Conservation (phyloP, 2,797 vertebrate genomes). For the Acanthis flammea region DNA sequence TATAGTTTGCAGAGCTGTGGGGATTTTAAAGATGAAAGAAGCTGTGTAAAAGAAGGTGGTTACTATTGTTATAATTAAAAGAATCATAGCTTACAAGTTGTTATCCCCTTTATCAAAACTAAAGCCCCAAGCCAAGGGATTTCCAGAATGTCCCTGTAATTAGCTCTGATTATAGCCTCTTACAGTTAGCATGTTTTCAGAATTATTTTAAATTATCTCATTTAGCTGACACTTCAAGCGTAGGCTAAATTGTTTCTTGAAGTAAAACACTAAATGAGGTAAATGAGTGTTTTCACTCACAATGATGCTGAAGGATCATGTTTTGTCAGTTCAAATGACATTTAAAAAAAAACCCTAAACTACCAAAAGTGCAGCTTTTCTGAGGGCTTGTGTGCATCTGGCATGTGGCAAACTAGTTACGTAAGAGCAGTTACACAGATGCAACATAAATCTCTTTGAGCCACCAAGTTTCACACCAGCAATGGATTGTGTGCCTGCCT, state of each 20-base stretch:
- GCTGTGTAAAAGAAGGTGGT: background rate
- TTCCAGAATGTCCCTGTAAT: conserved; percentile 57
- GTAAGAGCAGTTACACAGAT: fast-evolving
- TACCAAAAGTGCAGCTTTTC: background rate
- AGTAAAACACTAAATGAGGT: background rate
- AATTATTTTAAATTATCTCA: conserved; percentile 23
- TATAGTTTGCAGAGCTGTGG: background rate
- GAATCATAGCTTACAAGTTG: conserved; percentile 12
- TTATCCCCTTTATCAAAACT: conserved; percentile 48
- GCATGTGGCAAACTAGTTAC: background rate
- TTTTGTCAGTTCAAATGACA: background rate
- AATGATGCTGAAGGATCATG: background rate
- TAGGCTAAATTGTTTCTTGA: conserved; percentile 22
- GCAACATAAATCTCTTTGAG: background rate
- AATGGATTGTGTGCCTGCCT: background rate
- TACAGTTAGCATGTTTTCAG: background rate
- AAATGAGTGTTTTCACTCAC: background rate
- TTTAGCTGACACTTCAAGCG: conserved; percentile 29
- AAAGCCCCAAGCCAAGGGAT: conserved; percentile 30
- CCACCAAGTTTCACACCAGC: background rate
- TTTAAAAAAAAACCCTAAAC: fast-evolving
- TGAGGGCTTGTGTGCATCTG: fast-evolving
- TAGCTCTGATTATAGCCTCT: conserved; percentile 57
- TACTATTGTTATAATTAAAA: conserved; percentile 23
- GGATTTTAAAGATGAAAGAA: conserved; percentile 13